These are phyloP conservation scores for Actinemys pallida DNA, from an alignment of 2,113 vertebrate species.

Conservation along the genomic window DNA sequence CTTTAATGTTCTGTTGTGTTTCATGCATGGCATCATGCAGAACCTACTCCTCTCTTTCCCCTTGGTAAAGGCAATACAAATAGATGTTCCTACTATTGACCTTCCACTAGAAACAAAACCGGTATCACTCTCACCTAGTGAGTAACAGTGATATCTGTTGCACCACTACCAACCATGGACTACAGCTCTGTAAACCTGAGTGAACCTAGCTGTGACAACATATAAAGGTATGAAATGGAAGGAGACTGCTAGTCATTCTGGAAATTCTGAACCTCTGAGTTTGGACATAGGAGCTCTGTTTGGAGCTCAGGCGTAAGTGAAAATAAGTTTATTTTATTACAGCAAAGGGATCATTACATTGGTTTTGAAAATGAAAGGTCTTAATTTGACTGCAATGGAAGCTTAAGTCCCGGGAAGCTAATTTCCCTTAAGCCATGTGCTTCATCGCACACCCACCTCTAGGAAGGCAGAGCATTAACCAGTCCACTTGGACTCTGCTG, in stretches of 20 bases:
- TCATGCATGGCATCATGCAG: neutral
- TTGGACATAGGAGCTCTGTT: neutral
- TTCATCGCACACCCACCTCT: neutral
- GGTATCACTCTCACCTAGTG: no score
- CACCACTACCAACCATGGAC: neutral
- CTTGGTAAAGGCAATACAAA: neutral
- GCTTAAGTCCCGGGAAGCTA: neutral
- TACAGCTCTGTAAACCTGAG: neutral
- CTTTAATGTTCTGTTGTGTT: neutral
- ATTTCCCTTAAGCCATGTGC: neutral
- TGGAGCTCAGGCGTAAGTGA: neutral
- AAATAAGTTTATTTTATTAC: neutral
- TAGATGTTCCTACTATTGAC: neutral
- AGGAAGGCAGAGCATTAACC: neutral
- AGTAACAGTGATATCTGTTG: neutral
- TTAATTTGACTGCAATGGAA: neutral
- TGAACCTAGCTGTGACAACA: neutral
- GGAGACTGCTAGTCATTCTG: neutral
- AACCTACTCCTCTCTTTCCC: neutral
- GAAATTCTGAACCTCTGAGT: neutral
- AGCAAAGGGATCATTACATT: neutral
- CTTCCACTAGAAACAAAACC: neutral
- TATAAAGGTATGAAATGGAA: accelerated
- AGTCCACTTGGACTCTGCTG: neutral
- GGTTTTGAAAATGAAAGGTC: neutral